Evolutionary conservation across 1,140 invertebrate species (phyloP).

Genomic region (Chlorops oryzae): DNA sequence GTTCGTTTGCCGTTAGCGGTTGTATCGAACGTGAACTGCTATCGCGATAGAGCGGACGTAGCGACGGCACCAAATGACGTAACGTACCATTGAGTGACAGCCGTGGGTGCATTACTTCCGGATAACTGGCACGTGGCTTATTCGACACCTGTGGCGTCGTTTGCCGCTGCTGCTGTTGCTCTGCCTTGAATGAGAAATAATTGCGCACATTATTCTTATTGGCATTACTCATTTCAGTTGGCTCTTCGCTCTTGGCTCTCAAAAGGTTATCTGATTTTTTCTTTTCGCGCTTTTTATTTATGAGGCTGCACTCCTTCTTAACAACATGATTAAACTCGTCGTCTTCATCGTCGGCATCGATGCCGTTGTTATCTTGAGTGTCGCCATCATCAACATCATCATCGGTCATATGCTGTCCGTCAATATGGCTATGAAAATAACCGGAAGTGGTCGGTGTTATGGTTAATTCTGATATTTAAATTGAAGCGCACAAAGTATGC

Average conservation of each 20-base stretch:
- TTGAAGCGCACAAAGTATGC: no score
- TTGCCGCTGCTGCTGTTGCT: constrained; percentile 16
- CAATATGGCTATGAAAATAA: constrained; percentile 13
- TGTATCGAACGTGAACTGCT: constrained; percentile 44
- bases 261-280: constrained; percentile 12
- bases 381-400: constrained; percentile 19
- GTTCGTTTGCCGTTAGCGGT: constrained; percentile 39
- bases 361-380: constrained; percentile 21
- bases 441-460: constrained; percentile 10
- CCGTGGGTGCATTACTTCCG: constrained; percentile 43
- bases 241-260: no score
- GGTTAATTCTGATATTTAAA: constrained; percentile 15
- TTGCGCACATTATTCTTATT: no score
- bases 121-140: constrained; percentile 32
- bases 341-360: no score
- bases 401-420: not conserved
- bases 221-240: no score
- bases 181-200: constrained; percentile 8
- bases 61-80: constrained; percentile 40
- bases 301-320: no score
- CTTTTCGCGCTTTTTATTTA: constrained; percentile 14
- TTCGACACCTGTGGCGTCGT: constrained; percentile 9
- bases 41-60: constrained; percentile 38
- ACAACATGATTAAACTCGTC: no score
- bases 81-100: constrained; percentile 43